Percentiles rank a stretch among this genome's conserved stretches.
Conservation (phyloP, 2,888 invertebrate genomes). For the Arctia plantaginis region DNA sequence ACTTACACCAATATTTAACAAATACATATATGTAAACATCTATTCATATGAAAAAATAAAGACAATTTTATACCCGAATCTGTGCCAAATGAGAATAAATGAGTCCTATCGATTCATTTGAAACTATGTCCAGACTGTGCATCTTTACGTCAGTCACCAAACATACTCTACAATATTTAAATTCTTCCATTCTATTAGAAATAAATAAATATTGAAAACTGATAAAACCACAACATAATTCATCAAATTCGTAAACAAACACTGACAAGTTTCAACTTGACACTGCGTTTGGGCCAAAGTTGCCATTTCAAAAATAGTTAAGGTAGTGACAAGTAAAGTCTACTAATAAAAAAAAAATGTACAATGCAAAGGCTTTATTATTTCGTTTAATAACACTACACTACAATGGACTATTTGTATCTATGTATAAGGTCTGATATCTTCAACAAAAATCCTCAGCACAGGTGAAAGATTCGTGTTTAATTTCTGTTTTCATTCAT, state of each 20-base stretch:
- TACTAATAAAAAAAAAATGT: too few species aligned
- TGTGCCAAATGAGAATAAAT: slow-evolving; percentile 46
- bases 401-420: too few species aligned
- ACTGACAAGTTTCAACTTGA: background rate
- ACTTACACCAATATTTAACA: background rate
- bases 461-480: too few species aligned
- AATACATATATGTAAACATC: background rate
- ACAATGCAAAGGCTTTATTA: too few species aligned
- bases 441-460: too few species aligned
- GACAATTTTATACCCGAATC: slow-evolving; percentile 23
- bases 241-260: slow-evolving; percentile 3
- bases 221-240: background rate
- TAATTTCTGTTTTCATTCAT: too few species aligned
- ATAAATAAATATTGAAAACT: background rate
- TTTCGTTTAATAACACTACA: too few species aligned
- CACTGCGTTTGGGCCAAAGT: too few species aligned
- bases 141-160: slow-evolving; percentile 55
- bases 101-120: slow-evolving; percentile 36
- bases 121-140: slow-evolving; percentile 39
- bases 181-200: slow-evolving; percentile 36
- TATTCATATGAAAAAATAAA: background rate
- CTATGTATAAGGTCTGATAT: too few species aligned
- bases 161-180: slow-evolving; percentile 53
- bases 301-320: too few species aligned
- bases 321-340: too few species aligned